These are phyloP conservation scores for Plagiodera versicolora DNA, from an alignment of 2,888 invertebrate species.

Conservation along the genomic window DNA sequence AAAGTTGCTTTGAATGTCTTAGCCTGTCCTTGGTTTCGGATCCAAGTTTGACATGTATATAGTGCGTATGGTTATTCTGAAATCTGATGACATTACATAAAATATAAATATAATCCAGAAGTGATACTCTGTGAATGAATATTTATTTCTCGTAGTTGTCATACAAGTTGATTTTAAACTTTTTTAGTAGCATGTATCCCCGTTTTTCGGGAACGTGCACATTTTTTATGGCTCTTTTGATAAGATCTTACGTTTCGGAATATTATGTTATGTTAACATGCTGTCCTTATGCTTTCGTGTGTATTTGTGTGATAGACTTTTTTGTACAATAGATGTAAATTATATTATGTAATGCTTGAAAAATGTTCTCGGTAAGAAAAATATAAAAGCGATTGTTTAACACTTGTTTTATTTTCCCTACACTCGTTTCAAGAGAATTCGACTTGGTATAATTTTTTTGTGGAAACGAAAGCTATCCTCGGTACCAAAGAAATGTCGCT, in stretches of 20 bases:
- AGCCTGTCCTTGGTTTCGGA: not conserved
- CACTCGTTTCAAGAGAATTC: constrained; percentile 45
- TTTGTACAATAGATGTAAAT: constrained; percentile 66
- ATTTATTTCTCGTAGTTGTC: not conserved
- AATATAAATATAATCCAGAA: not conserved
- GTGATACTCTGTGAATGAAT: not conserved
- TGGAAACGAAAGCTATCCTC: constrained; percentile 58
- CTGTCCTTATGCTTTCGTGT: constrained; percentile 52
- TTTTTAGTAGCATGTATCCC: constrained; percentile 5
- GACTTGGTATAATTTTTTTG: constrained; percentile 61
- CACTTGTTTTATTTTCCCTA: constrained; percentile 22
- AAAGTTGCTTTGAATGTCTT: not conserved
- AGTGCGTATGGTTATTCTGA: not conserved
- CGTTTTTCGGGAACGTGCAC: constrained; percentile 1
- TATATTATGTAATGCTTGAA: constrained; percentile 57
- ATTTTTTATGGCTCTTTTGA: constrained; percentile 9
- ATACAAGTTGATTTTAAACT: constrained; percentile 8
- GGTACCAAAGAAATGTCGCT: constrained; percentile 49
- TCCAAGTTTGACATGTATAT: not conserved
- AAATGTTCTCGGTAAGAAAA: constrained; percentile 37
- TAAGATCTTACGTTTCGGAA: constrained; percentile 14
- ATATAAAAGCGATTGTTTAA: constrained; percentile 41
- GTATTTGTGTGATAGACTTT: constrained; percentile 57
- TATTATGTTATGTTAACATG: constrained; percentile 39
- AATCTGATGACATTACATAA: not conserved